Conservation (phyloP, 2,113 vertebrate genomes). For the Esox niger region DNA sequence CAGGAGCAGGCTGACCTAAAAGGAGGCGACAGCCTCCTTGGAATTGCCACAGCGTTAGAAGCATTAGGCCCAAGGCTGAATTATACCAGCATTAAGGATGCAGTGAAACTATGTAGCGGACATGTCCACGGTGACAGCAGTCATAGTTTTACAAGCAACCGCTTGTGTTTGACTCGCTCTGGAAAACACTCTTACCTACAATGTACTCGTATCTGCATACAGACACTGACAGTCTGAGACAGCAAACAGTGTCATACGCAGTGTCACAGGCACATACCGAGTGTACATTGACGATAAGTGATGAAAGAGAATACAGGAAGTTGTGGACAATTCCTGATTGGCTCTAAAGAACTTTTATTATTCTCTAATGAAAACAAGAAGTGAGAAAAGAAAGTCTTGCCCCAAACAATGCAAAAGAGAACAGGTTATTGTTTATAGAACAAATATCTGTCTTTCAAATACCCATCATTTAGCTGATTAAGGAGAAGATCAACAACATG, state of each 20-base stretch:
- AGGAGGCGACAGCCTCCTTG: no score
- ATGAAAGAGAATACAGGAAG: neutral
- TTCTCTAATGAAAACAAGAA: constrained; percentile 1
- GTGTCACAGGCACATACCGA: neutral
- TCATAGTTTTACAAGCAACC: neutral
- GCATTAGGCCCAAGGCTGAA: neutral
- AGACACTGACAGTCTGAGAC: constrained; percentile 1
- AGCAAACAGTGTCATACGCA: neutral
- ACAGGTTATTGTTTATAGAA: constrained; percentile 77
- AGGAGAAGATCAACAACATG: constrained; percentile 69
- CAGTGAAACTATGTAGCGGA: constrained; percentile 4
- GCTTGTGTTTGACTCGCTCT: constrained; percentile 7
- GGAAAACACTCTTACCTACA: neutral
- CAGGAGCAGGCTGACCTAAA: neutral
- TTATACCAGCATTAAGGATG: neutral
- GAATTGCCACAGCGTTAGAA: neutral
- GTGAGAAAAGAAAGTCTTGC: constrained; percentile 19
- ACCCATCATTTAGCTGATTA: constrained; percentile 62
- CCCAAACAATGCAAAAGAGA: constrained; percentile 47
- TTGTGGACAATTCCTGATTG: constrained; percentile 11
- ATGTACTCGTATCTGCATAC: neutral
- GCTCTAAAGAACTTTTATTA: neutral
- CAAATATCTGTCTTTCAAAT: constrained; percentile 80
- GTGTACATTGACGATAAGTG: neutral
- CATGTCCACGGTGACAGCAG: neutral